These are phyloP conservation scores for Pogonocherus hispidulus DNA, from an alignment of 2,888 invertebrate species.

Conservation along the genomic window DNA sequence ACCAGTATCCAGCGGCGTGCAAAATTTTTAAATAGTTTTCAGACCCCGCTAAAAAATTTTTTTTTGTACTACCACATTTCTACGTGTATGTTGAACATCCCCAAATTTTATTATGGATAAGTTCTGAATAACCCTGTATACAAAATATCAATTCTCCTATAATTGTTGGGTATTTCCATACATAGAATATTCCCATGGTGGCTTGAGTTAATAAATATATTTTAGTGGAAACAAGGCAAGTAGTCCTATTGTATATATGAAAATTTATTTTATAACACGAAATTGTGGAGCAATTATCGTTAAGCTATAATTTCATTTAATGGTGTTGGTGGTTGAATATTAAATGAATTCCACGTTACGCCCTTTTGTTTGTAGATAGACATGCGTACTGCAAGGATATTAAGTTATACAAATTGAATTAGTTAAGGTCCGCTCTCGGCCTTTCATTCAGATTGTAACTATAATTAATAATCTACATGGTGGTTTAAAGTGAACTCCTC, in stretches of 20 bases:
- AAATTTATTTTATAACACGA: constrained; percentile 35
- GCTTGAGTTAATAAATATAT: no score
- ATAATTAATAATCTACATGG: constrained; percentile 44
- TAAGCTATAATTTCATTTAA: constrained; percentile 52
- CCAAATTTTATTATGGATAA: no score
- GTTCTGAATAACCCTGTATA: no score
- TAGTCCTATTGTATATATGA: constrained; percentile 5
- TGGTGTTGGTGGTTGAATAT: constrained; percentile 49
- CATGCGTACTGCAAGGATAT: constrained; percentile 49
- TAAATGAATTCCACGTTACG: constrained; percentile 48
- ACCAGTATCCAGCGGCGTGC: no score
- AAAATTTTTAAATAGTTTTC: no score
- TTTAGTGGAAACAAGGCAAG: no score
- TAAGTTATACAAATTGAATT: constrained; percentile 52
- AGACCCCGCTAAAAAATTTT: no score
- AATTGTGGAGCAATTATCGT: constrained; percentile 48
- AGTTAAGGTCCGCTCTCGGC: constrained; percentile 48
- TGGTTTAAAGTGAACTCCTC: constrained; percentile 37
- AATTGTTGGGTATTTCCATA: no score
- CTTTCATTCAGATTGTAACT: constrained; percentile 48
- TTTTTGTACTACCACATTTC: no score
- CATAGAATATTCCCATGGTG: no score
- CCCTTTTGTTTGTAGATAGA: constrained; percentile 52
- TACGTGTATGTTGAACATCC: no score
- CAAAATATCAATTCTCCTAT: no score